Conservation (phyloP, 2,888 invertebrate genomes). For the Caenorhabditis doughertyi region DNA sequence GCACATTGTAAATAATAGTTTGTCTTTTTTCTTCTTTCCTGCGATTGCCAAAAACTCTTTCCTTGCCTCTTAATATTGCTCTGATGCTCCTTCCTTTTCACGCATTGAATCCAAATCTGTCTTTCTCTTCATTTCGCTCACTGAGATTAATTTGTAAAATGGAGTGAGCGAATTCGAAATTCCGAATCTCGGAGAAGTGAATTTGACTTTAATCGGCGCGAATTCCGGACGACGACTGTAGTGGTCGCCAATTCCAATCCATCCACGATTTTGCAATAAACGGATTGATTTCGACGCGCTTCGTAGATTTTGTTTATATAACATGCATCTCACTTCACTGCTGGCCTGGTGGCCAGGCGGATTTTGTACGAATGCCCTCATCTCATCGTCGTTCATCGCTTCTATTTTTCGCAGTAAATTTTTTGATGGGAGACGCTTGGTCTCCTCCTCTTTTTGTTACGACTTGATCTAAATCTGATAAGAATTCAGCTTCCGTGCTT, state of each 20-base stretch:
- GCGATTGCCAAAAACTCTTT: slow-evolving; percentile 43
- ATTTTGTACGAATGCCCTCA: slow-evolving; percentile 50
- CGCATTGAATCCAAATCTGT: slow-evolving; percentile 13
- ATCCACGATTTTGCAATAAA: slow-evolving; percentile 44
- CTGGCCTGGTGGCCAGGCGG: slow-evolving; percentile 22
- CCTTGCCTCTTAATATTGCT: background rate
- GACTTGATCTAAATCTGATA: slow-evolving; percentile 38
- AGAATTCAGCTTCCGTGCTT: slow-evolving; percentile 14
- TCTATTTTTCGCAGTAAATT: slow-evolving; percentile 47
- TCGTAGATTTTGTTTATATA: slow-evolving; percentile 61
- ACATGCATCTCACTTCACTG: slow-evolving; percentile 38
- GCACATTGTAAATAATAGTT: slow-evolving; percentile 56
- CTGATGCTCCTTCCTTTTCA: slow-evolving; percentile 7
- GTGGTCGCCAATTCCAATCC: slow-evolving; percentile 3
- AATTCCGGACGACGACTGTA: slow-evolving; percentile 42
- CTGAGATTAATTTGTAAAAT: slow-evolving; percentile 43
- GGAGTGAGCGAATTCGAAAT: slow-evolving; percentile 6
- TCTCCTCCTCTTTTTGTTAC: background rate
- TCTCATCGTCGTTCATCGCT: slow-evolving; percentile 24
- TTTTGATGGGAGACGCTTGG: slow-evolving; percentile 23
- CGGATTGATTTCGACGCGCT: slow-evolving; percentile 63
- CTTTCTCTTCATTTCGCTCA: background rate
- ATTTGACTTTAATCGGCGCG: slow-evolving; percentile 51
- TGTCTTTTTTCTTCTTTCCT: background rate
- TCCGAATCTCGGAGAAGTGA: slow-evolving; percentile 15